Evolutionary conservation across 2,888 invertebrate genomes (phyloP), one percentile per base, ranked within the genome.

Genomic region (Pristionchus mayeri): DNA sequence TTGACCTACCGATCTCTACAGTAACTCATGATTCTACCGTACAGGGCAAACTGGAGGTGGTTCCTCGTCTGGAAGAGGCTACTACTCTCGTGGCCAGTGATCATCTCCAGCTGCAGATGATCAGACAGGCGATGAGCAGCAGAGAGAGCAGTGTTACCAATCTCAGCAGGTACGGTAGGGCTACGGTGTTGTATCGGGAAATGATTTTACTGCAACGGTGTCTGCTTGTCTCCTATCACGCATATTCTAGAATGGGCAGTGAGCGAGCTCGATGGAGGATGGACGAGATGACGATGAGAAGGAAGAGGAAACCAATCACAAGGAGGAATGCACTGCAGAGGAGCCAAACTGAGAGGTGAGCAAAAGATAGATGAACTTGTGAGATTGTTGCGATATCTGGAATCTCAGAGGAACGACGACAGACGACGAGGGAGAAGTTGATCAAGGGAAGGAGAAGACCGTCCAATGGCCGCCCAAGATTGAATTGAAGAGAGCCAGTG

Each of bases 401-500:
- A 37, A 71, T 34, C 40, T 7, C 71, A 71, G 71, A n/a, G 71
- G 44, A 44, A 71, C 71, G 40, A 71, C 71, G 24, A 71, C 71
- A 40, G 71, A 71, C n/a, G 71, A 71, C 40, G 71, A 71, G 40
- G 71, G 71, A 3, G 71, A 71, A 11, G 71, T 71, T 3, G 71
- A 71, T 44, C 63, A 63, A 37, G 63, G 71, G 71, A 71, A 71
- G 40, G 63, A 63, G 44, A 24, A 71, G 44, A 34, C 21, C 13
- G 9, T 21, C 0, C 40, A n/a, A 24, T 40, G 24, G 24, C 40
- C 40, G 1, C 71, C 40, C 24, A 71, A 40, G n/a, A 71, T 71
- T 9, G 71, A 71, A 71, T n/a, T 71, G n/a, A 44, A 71, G 71
- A 71, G 71, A 71, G n/a, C 71, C n/a, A 71, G 71, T 71, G 71